Base-by-base conservation (phyloP, 1,140 invertebrate species). In the Listronotus oregonensis region DNA sequence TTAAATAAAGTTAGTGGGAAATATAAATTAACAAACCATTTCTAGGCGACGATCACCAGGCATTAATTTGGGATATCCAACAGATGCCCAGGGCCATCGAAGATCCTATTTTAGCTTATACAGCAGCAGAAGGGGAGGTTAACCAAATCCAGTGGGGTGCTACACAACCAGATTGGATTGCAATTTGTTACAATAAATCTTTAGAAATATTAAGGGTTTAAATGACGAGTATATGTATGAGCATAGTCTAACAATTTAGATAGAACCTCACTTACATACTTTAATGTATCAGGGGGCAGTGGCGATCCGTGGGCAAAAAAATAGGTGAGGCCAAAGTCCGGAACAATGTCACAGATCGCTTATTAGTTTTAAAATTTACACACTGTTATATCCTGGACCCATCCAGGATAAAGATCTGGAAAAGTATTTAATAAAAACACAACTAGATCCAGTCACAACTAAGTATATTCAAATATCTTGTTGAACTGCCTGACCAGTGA, bases 111-210 rank as follows among this genome's bases (percentile, higher is more conserved):
- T 85, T 99, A 17, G 97, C 97, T 0, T 99, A 99, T 81, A 97
- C 95, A 8, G 95, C 96, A 17, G 95, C 96, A 11, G 95, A 97
- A 80, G 97, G 96, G 42, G 97, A 99, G 85, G 96, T 99, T 67
- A 99, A 99, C 85, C 96, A 99, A 82, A 98, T 99, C 71, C 96
- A 99, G 80, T 99, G 98, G 98, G 96, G 97, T 4, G 95, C 95
- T n/a, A 98, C 96, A 0, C 96, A 99, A 77, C 97, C 97, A 4
- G 97, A 99, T 80, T 99, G 97, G 97, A 99, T 99, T 75, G 95
- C 96, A 17, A 99, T 99, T 78, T 99, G 97, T 82, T 99, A 99
- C 80, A 98, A 98, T 80, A 94, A 96, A 82, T 94, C 90, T 71
- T 87, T 99, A 37, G 97, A 99, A 84, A 99, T 99, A 75, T 85